A percentile compares a stretch with the other conserved stretches of the same genome.
Evolutionary conservation across 2,113 vertebrate species (phyloP).

Genomic region (Donacobius atricapilla): DNA sequence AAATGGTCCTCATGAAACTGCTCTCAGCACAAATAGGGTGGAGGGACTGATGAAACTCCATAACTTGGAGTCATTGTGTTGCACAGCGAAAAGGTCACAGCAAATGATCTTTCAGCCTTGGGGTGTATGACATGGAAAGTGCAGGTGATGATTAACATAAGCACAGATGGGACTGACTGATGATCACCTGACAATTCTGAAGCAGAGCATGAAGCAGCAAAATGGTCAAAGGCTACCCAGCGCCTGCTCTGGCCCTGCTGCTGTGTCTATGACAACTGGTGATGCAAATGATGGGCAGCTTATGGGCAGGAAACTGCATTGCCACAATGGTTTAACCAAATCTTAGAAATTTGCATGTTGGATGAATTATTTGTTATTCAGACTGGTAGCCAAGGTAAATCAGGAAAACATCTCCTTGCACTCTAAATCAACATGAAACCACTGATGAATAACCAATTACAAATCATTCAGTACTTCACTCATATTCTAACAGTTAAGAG

Average conservation of each 20-base stretch:
- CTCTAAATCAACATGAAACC: background rate
- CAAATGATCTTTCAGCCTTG: background rate
- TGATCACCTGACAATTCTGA: background rate
- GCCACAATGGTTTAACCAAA: background rate
- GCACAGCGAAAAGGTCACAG: background rate
- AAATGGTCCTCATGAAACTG: background rate
- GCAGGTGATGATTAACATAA: background rate
- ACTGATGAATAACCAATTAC: slow-evolving; percentile 35
- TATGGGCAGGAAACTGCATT: background rate
- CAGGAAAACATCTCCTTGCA: background rate
- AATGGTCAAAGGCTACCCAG: background rate
- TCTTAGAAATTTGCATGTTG: slow-evolving; percentile 4
- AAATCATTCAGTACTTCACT: background rate
- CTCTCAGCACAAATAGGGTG: background rate
- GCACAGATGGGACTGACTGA: background rate
- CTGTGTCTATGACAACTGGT: background rate
- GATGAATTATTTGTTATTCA: slow-evolving; percentile 22
- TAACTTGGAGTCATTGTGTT: background rate
- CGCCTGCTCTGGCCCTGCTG: background rate
- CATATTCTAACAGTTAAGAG: background rate
- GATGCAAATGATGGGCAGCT: background rate
- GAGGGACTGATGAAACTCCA: background rate
- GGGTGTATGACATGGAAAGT: background rate
- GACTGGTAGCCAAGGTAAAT: background rate
- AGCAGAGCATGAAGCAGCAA: background rate